Conservation (phyloP, 2,888 invertebrate species). For the Nephrocerus scutellatus region DNA sequence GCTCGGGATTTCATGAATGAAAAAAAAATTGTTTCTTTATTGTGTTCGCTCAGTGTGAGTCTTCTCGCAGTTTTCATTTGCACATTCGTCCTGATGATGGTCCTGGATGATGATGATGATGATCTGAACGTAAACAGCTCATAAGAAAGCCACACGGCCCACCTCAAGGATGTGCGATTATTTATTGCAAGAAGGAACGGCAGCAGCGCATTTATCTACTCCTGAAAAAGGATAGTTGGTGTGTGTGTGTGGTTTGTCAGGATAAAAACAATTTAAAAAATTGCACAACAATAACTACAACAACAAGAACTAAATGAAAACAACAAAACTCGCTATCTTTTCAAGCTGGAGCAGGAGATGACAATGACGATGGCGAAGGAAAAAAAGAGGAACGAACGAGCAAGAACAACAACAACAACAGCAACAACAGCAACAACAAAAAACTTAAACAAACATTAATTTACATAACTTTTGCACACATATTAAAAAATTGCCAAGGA, state of each 20-base stretch:
- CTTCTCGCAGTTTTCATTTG: neutral
- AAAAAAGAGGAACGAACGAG: constrained; percentile 13
- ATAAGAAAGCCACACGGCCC: neutral
- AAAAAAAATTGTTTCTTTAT: constrained; percentile 34
- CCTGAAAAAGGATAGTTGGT: neutral
- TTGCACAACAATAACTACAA: constrained; percentile 8
- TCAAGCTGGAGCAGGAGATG: no score
- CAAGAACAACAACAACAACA: constrained; percentile 20
- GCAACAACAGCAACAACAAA: no score
- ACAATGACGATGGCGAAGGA: no score
- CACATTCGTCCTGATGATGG: neutral
- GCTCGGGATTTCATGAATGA: no score
- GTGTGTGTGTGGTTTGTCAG: neutral
- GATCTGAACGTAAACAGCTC: neutral
- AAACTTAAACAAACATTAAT: constrained; percentile 48
- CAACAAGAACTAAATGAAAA: constrained; percentile 18
- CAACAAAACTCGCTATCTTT: no score
- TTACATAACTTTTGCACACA: constrained; percentile 44
- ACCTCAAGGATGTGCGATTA: neutral
- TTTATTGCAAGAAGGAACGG: neutral
- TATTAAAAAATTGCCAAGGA: no score
- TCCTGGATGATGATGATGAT: neutral
- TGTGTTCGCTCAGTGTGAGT: constrained; percentile 9
- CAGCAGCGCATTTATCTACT: no score
- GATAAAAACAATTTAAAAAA: neutral